A percentile compares a stretch with the other conserved stretches of the same genome.
Conservation (phyloP, 1,140 invertebrate genomes). For the Aphis craccivora region DNA sequence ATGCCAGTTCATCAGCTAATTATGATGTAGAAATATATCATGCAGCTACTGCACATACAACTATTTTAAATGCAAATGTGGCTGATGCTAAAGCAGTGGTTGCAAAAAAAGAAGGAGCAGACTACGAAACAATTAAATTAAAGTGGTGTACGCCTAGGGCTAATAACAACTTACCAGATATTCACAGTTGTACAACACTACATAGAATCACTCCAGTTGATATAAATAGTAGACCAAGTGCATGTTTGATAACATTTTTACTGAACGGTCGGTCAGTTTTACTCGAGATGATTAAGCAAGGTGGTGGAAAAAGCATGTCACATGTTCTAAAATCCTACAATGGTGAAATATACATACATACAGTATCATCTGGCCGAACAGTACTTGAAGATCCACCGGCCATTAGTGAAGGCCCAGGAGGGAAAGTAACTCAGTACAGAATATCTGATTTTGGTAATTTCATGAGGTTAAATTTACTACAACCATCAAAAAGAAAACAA, state of each 20-base stretch:
- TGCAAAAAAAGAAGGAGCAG: conserved; percentile 71
- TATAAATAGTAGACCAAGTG: conserved; percentile 91
- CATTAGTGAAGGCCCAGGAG: conserved; percentile 91
- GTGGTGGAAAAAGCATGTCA: conserved; percentile 85
- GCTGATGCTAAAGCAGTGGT: conserved; percentile 63
- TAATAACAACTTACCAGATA: conserved; percentile 74
- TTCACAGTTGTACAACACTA: conserved; percentile 82
- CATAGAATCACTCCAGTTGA: conserved; percentile 94
- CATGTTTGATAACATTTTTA: conserved; percentile 95
- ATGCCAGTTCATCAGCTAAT: conserved; percentile 95
- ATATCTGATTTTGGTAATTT: conserved; percentile 85
- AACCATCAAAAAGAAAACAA: conserved; percentile 69
- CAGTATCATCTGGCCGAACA: conserved; percentile 82
- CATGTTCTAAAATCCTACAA: conserved; percentile 93
- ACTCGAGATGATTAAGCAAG: conserved; percentile 84
- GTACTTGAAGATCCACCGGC: conserved; percentile 94
- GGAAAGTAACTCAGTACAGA: conserved; percentile 91
- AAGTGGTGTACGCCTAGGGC: conserved; percentile 96
- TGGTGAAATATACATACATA: conserved; percentile 96
- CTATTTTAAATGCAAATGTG: conserved; percentile 72
- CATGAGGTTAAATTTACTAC: conserved; percentile 84
- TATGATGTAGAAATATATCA: conserved; percentile 98
- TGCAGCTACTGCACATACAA: conserved; percentile 80
- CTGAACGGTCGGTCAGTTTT: conserved; percentile 92
- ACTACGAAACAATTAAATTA: conserved; percentile 81